phyloP scores from a whole-genome alignment of 2,797 vertebrate genomes.

The Chiloscyllium punctatum region DNA sequence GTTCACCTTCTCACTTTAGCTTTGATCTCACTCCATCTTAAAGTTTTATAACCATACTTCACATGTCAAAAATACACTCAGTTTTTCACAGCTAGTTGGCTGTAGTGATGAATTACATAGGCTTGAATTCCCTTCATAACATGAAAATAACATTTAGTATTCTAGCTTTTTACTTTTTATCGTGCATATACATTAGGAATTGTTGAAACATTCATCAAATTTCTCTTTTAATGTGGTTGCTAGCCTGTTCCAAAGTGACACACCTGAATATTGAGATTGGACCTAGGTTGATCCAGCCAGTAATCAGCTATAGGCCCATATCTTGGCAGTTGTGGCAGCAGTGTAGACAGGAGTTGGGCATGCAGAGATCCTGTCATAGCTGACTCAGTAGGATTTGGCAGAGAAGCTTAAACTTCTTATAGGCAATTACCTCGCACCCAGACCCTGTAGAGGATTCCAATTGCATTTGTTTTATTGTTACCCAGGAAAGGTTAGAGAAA shows the following conservation, averaged over 20 bases:
- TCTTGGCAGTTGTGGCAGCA: no score
- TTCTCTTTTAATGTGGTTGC: background rate
- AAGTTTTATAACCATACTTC: background rate
- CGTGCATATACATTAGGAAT: background rate
- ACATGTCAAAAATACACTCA: background rate
- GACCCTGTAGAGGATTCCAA: no score
- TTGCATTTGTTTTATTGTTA: no score
- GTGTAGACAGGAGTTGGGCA: no score
- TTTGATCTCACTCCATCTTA: background rate
- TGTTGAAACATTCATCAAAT: background rate
- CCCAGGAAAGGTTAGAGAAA: no score
- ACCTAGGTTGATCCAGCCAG: background rate
- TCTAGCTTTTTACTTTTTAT: background rate
- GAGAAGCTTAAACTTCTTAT: no score
- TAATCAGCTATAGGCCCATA: background rate
- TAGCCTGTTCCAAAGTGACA: background rate
- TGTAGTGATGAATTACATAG: background rate
- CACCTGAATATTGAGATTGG: background rate
- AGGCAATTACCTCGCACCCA: no score
- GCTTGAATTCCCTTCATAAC: background rate
- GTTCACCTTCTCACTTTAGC: background rate
- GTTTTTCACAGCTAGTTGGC: background rate
- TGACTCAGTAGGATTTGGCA: no score
- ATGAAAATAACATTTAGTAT: background rate
- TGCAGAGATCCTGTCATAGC: no score